Base-by-base conservation (phyloP, 2,888 invertebrate genomes). In the Lepidocyrtoides sp. region DNA sequence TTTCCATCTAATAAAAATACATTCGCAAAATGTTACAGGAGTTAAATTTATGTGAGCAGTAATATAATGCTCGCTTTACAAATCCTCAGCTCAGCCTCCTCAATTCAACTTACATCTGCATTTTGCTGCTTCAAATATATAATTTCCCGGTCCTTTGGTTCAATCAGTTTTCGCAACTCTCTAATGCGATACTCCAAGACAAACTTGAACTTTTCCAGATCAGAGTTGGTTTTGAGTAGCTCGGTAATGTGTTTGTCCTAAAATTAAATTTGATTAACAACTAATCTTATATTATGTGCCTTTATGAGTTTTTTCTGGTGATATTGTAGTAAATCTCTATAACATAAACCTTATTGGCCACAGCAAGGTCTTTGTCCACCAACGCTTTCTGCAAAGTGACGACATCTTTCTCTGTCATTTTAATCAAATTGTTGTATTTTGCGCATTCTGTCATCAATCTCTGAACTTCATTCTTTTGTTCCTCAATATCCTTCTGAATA, bases 161-260 rank as follows among this genome's bases (percentile, higher is more conserved):
- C 98, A 94, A 99, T 98, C 95, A 97, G 97, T 94, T 97, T 97
- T 95, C 98, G 97, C 26, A 98, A 95, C 94, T 99, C 98, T 41
- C 97, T 97, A 91, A 99, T 98, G 95, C 98, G 98, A 95, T 98
- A 98, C 94, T 98, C 98, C 44, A 98, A 95, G 0, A 98, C 98
- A 95, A 98, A 98, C 95, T 98, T 98, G 95, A 97, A 98, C 95
- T 98, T 99, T 95, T 99, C 98, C 92, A 99, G 95, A 95, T 98
- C 98, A 94, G 97, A 97, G 95, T 98, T 98, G 95, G 97, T 98
- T 93, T 97, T 97, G 95, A 98, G 97, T 89, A 98, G 95, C 93
- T 98, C 98, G 94, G 97, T 97, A 93, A 98, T 98, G 92, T 97
- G 96, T 94, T 97, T 97, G 95, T 98, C 98, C 95, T 95, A 93